A percentile compares a stretch with the other conserved stretches of the same genome.
These are phyloP conservation scores for Agapornis roseicollis DNA, from an alignment of 2,113 vertebrate species.

Conservation along the genomic window DNA sequence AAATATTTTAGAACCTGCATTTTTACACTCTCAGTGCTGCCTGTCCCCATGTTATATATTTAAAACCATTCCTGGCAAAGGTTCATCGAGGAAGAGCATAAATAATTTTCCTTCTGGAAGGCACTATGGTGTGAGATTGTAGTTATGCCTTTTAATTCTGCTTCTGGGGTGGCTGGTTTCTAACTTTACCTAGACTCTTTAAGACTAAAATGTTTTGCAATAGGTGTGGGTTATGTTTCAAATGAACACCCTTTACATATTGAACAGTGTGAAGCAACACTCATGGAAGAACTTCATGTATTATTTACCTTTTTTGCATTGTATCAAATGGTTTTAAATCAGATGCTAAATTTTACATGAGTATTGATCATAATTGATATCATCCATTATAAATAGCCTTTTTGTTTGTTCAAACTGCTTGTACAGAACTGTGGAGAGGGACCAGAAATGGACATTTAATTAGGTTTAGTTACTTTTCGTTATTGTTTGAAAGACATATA, in stretches of 20 bases:
- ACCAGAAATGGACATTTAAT: slow-evolving; percentile 18
- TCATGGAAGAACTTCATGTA: slow-evolving; percentile 41
- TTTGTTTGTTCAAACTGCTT: slow-evolving; percentile 42
- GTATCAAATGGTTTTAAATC: slow-evolving; percentile 54
- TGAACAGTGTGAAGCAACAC: not conserved
- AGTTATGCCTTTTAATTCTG: not conserved
- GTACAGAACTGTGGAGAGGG: not conserved
- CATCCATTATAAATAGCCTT: slow-evolving; percentile 48
- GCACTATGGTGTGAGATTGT: fast-evolving
- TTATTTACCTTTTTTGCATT: slow-evolving; percentile 54
- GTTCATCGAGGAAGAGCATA: not conserved
- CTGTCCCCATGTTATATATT: not conserved
- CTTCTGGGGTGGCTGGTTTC: not conserved
- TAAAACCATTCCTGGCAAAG: not conserved
- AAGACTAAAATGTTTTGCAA: not conserved
- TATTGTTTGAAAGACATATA: not conserved
- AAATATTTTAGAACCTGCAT: slow-evolving; percentile 1
- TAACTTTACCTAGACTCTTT: not conserved
- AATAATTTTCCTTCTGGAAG: not conserved
- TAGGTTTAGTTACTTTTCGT: slow-evolving; percentile 8
- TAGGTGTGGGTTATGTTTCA: not conserved
- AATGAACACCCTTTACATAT: not conserved
- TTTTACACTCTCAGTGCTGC: not conserved
- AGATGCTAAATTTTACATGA: slow-evolving; percentile 66
- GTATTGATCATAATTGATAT: slow-evolving; percentile 69